These are phyloP conservation scores for Lophura nycthemera DNA, from an alignment of 2,113 vertebrate species.

Conservation along the genomic window DNA sequence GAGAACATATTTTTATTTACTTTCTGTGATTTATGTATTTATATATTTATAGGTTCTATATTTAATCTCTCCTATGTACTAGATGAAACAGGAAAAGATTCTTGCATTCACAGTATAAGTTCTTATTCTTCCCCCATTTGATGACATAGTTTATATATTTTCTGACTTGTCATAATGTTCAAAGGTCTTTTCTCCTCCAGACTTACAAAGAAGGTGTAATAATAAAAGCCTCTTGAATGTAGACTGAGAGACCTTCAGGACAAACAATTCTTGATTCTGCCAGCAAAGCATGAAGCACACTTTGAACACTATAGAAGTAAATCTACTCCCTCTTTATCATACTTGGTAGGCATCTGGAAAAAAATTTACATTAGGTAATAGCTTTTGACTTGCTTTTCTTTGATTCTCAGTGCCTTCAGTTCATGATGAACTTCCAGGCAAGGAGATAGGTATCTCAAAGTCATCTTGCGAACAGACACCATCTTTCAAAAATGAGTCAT, in stretches of 20 bases:
- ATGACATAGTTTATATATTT: slow-evolving; percentile 33
- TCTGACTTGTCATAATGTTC: background rate
- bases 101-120: background rate
- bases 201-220: background rate
- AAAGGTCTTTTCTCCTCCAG: background rate
- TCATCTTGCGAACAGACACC: background rate
- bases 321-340: background rate
- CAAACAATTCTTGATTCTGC: slow-evolving; percentile 10
- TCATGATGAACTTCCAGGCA: background rate
- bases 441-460: background rate
- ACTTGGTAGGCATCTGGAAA: background rate
- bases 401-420: background rate
- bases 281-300: background rate
- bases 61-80: background rate
- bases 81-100: background rate
- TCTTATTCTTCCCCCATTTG: background rate
- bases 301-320: slow-evolving; percentile 7
- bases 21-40: background rate
- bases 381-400: background rate
- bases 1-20: background rate
- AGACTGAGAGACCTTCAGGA: background rate
- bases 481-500: background rate
- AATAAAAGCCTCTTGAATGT: slow-evolving; percentile 15
- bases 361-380: slow-evolving; percentile 13
- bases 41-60: background rate